A percentile compares a stretch with the other conserved stretches of the same genome.
Conservation (phyloP, 2,888 invertebrate species). For the Eucriotettix oculatus region DNA sequence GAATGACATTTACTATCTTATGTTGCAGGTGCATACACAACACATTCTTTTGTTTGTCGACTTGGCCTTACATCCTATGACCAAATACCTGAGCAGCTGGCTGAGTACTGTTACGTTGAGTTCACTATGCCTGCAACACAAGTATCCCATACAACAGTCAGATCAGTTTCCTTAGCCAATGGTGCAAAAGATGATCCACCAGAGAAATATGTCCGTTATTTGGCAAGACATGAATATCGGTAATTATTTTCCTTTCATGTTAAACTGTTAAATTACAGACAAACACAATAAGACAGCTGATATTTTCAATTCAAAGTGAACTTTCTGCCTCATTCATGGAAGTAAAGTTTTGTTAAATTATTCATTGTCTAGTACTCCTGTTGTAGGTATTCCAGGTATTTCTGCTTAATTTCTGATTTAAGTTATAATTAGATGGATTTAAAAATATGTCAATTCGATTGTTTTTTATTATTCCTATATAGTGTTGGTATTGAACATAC, state of each 20-base stretch:
- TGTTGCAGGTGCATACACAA: conserved; percentile 82
- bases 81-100: conserved; percentile 85
- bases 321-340: too few species aligned
- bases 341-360: too few species aligned
- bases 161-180: conserved; percentile 80
- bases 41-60: conserved; percentile 85
- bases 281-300: too few species aligned
- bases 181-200: conserved; percentile 80
- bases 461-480: conserved; percentile 8
- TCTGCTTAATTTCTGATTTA: too few species aligned
- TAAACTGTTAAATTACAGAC: too few species aligned
- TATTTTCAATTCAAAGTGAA: too few species aligned
- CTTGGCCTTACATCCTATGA: conserved; percentile 95
- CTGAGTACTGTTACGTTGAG: conserved; percentile 78
- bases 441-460: too few species aligned
- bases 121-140: conserved; percentile 98
- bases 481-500: conserved; percentile 84
- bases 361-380: too few species aligned
- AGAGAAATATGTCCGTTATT: conserved; percentile 94
- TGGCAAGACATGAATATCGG: conserved; percentile 91
- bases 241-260: conserved; percentile 23
- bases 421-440: too few species aligned
- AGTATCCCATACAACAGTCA: conserved; percentile 81
- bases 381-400: too few species aligned
- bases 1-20: not conserved